These are phyloP conservation scores for Austrolebias charrua DNA, from an alignment of 2,797 vertebrate species.

Conservation along the genomic window DNA sequence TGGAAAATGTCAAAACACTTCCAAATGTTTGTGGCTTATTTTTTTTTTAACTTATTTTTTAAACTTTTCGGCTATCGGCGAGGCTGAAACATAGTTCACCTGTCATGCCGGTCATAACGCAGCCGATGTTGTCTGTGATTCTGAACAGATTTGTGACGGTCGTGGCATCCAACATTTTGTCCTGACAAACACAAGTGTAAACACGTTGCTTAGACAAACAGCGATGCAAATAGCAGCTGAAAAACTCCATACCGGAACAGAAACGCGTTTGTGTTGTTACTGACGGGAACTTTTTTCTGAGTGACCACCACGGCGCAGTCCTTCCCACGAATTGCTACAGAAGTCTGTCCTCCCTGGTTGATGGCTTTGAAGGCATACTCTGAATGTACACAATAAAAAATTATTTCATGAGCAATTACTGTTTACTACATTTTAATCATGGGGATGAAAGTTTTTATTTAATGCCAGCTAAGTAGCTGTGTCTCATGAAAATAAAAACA, in stretches of 20 bases:
- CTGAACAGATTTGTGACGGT: constrained; percentile 93
- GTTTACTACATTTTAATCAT: background rate
- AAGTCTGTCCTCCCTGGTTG: constrained; percentile 94
- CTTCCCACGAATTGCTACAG: constrained; percentile 91
- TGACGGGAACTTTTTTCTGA: constrained; percentile 96
- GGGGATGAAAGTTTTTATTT: background rate
- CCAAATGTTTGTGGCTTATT: background rate
- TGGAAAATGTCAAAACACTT: background rate
- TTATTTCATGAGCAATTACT: background rate
- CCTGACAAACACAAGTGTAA: constrained; percentile 73
- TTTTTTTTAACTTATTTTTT: background rate
- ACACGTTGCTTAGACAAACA: background rate
- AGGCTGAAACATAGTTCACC: constrained; percentile 57
- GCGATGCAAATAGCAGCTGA: background rate
- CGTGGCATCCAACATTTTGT: constrained; percentile 88
- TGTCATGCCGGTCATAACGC: constrained; percentile 97
- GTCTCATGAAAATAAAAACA: background rate
- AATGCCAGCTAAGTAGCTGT: no score
- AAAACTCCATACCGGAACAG: background rate
- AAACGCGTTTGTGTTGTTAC: constrained; percentile 39
- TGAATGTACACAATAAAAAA: constrained; percentile 36
- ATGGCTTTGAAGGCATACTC: constrained; percentile 98
- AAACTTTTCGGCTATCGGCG: background rate
- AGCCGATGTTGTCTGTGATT: constrained; percentile 94
- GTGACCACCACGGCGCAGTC: constrained; percentile 92